phyloP scores from a whole-genome alignment of 2,797 vertebrate genomes.

The Masticophis lateralis region DNA sequence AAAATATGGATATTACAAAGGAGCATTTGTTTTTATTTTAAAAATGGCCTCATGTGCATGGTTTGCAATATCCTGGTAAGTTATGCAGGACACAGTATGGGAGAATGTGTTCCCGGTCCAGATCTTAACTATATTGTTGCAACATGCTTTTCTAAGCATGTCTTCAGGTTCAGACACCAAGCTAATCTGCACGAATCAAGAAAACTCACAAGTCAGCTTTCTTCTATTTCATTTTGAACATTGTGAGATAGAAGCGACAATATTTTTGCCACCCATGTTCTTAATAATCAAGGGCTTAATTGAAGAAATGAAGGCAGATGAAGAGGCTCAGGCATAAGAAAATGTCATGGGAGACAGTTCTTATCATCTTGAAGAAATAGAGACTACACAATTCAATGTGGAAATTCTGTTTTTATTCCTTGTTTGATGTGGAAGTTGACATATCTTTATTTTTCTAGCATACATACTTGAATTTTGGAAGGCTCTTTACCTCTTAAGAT shows the following conservation, averaged over 20 bases:
- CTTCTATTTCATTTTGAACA: constrained; percentile 3
- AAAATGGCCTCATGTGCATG: not conserved
- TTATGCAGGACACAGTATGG: fast-evolving
- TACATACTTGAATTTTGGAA: not conserved
- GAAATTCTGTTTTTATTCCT: not conserved
- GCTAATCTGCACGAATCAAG: not conserved
- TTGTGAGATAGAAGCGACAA: not conserved
- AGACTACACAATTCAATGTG: not conserved
- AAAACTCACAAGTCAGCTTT: not conserved
- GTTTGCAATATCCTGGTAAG: not conserved
- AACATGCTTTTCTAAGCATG: not conserved
- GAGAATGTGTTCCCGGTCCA: not conserved
- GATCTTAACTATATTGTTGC: constrained; percentile 9
- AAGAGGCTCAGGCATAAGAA: not conserved
- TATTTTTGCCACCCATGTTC: not conserved
- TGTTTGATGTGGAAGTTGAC: not conserved
- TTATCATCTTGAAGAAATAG: not conserved
- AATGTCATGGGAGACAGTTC: not conserved
- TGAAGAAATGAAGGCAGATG: not conserved
- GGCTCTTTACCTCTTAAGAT: not conserved
- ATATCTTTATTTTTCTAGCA: not conserved
- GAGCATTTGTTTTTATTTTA: not conserved
- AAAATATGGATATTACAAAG: not conserved
- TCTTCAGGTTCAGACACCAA: not conserved
- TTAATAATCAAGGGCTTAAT: not conserved